Evolutionary conservation across 2,113 vertebrate species (phyloP), one percentile per base, ranked within the genome.

Genomic region (Atlantisia rogersi): DNA sequence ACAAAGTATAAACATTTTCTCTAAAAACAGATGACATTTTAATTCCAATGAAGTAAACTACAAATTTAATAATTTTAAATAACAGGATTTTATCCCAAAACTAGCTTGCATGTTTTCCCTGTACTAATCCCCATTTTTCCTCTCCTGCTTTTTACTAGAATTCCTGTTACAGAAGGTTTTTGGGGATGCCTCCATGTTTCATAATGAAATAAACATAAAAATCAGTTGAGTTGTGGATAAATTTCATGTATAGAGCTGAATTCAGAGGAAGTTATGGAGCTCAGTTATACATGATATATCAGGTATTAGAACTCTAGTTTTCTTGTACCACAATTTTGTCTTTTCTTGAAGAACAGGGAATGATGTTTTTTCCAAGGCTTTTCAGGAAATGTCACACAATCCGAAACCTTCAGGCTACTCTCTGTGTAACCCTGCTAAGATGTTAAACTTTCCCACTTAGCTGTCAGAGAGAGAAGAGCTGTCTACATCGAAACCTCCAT

Each of bases 1-100:
- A 53, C 25, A 53, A 69, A 42, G 21, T 22, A n/a, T 17, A 73
- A 81, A 6, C 24, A 44, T 3, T 32, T 76, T n/a, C 32, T 24
- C 40, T 60, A 35, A 39, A 85, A 82, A n/a, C 4, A n/a, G 2
- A 15, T 59, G 22, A 68, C 56, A 63, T 4, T 17, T 5, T 22
- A 19, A 7, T 68, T 71, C 31, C 9, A 69, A 6, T 14, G 9
- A 70, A 74, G 3, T 3, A 58, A 92, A 53, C 0, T 0, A 20
- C 6, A 77, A 68, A 40, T 58, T 26, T 73, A 69, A 24, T 52
- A 8, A 20, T 15, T 85, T 16, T 48, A 52, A 58, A 68, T 6
- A 42, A 9, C 24, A 13, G 1, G 10, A 69, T 71, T 82, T 92
- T 73, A 48, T 8, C 8, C 2, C 2, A n/a, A 52, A 74, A 73